Evolutionary conservation across 2,888 invertebrate species (phyloP), one percentile per base, ranked within the genome.

Genomic region (Agonopterix alstromeriana): DNA sequence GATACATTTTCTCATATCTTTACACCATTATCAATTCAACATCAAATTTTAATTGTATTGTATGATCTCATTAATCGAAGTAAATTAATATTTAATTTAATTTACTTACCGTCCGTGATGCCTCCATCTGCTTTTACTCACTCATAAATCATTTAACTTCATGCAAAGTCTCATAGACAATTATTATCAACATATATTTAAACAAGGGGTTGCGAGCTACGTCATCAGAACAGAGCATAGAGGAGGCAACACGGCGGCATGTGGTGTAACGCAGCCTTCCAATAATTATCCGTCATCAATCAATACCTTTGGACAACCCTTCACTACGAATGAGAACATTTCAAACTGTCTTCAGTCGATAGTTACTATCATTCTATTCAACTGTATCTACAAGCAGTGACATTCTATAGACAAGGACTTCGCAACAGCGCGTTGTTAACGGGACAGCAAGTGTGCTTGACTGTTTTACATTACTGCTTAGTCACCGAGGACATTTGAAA

Each of bases 181-280:
- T 38, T 38, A n/a, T 7, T 42, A 8, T 10, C 42, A 42, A 8
- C 7, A 42, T 42, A 42, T 5, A 12, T 42, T 42, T 12, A 42
- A 42, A 38, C 11, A 49, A 51, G 42, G 54, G 49, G 55, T 38
- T 45, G 55, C 57, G 66, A 70, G 70, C 77, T 79, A 79, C 86
- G 87, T 84, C 85, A 79, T 78, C 82, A 84, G 87, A 88, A 88
- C 87, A 82, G 82, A 84, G 77, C 85, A 85, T 79, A 84, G 77
- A 73, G 81, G 85, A 86, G 86, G 84, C 86, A 86, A 79, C 84
- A 86, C 87, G 85, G 83, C 84, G 83, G 84, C 74, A 60, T 59
- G 57, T 70, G 71, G 69, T 68, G 65, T 52, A 47, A 64, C 61
- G 68, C 73, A 79, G 75, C 71, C 69, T 71, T 83, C 83, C 83